Evolutionary conservation across 2,113 vertebrate species (phyloP).

Genomic region (Heloderma charlesbogerti): DNA sequence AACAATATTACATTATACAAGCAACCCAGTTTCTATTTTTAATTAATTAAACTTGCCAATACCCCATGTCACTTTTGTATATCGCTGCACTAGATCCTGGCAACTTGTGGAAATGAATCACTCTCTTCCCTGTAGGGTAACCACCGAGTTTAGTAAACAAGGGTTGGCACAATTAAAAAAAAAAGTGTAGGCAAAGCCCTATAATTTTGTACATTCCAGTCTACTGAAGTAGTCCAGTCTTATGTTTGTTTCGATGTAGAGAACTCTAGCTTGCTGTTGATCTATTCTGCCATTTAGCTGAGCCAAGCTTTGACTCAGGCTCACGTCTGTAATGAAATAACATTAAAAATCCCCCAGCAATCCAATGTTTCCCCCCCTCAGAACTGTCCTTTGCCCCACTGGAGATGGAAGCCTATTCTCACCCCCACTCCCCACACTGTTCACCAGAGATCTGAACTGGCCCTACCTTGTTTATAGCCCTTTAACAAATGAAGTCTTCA

Average conservation of each 20-base stretch:
- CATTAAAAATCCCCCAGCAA: background rate
- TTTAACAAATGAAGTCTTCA: background rate
- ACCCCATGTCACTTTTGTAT: background rate
- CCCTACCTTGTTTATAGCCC: background rate
- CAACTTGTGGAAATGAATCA: background rate
- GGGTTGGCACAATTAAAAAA: background rate
- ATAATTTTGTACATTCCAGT: background rate
- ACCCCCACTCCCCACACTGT: background rate
- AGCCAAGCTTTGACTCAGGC: constrained; percentile 1
- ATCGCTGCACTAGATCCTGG: background rate
- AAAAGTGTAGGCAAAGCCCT: background rate
- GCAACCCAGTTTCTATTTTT: background rate
- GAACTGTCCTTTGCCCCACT: background rate
- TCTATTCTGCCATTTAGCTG: constrained; percentile 10
- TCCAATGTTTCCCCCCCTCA: background rate
- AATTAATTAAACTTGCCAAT: background rate
- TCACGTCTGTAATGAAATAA: background rate
- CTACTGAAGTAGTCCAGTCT: background rate
- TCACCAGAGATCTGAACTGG: background rate
- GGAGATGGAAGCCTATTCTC: background rate
- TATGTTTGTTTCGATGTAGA: constrained; percentile 2
- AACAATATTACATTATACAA: background rate
- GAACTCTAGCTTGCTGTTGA: background rate
- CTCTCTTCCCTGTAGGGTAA: background rate
- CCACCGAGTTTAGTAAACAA: background rate